phyloP scores from a whole-genome alignment of 1,140 invertebrate species.

The Panagrolaimus sp. region DNA sequence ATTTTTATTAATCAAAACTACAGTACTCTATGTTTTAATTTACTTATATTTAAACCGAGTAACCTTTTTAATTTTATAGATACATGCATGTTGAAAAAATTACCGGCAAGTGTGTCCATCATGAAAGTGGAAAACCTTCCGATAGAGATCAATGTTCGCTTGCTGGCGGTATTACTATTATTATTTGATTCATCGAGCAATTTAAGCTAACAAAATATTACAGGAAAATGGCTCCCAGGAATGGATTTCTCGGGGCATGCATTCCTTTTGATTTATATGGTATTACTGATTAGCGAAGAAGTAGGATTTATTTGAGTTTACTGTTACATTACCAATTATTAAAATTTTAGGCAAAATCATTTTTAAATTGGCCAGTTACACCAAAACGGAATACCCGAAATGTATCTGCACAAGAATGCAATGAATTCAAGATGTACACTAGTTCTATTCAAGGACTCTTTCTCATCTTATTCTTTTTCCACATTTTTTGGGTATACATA shows the following conservation, averaged over 20 bases:
- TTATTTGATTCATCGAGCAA: no score
- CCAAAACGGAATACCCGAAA: constrained; percentile 18
- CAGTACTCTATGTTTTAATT: no score
- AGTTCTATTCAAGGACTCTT: constrained; percentile 75
- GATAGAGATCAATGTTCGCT: constrained; percentile 56
- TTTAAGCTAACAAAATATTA: no score
- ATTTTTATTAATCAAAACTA: no score
- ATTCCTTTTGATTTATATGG: constrained; percentile 50
- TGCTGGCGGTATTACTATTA: constrained; percentile 37
- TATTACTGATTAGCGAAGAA: constrained; percentile 50
- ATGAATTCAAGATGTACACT: constrained; percentile 65
- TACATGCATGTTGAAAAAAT: constrained; percentile 76
- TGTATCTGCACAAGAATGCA: constrained; percentile 16
- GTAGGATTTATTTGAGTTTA: no score
- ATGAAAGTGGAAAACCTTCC: constrained; percentile 13
- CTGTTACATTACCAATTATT: no score
- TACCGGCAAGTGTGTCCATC: constrained; percentile 71
- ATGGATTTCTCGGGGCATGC: constrained; percentile 51
- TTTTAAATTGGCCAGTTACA: constrained; percentile 34
- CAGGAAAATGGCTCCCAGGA: no score
- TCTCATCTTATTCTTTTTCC: constrained; percentile 41
- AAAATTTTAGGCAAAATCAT: constrained; percentile 53
- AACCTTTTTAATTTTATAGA: constrained; percentile 28
- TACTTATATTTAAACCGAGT: no score
- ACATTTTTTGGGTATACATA: constrained; percentile 41